These are phyloP conservation scores for Macaria liturata DNA, from an alignment of 2,888 invertebrate genomes.

Conservation along the genomic window DNA sequence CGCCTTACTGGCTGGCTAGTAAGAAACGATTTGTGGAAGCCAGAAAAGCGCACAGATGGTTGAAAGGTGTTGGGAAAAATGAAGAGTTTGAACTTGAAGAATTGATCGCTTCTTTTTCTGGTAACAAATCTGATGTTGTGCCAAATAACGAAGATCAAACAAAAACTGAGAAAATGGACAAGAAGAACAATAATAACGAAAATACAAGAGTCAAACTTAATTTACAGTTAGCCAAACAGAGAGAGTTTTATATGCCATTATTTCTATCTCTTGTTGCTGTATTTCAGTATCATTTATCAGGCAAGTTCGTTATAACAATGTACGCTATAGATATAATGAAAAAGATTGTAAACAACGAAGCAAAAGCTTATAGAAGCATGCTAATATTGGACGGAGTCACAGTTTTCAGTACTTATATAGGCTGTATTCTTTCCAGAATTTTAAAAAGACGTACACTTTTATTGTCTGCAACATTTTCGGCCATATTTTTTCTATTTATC, in stretches of 20 bases:
- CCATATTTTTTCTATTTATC: slow-evolving; percentile 6
- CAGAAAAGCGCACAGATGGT: slow-evolving; percentile 10
- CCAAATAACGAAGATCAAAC: too few species aligned
- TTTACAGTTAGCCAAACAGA: slow-evolving; percentile 1
- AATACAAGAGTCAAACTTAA: background rate
- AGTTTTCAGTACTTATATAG: slow-evolving; percentile 9
- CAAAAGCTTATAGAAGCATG: slow-evolving; percentile 10
- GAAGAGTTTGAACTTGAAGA: slow-evolving; percentile 7
- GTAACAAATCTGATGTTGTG: background rate
- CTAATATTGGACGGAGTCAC: slow-evolving; percentile 12
- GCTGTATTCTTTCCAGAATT: slow-evolving; percentile 1
- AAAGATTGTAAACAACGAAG: slow-evolving; percentile 6
- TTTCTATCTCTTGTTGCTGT: slow-evolving; percentile 9
- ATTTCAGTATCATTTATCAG: slow-evolving; percentile 12
- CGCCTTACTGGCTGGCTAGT: slow-evolving; percentile 11
- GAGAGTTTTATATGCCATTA: slow-evolving; percentile 13
- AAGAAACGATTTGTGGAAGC: slow-evolving; percentile 7
- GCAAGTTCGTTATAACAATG: slow-evolving; percentile 11
- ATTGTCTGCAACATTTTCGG: background rate
- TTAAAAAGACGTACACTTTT: slow-evolving; percentile 8
- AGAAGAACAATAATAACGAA: too few species aligned
- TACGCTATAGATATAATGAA: slow-evolving; percentile 16
- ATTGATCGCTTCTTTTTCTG: slow-evolving; percentile 20
- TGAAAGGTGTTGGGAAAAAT: slow-evolving; percentile 1
- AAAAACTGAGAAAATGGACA: too few species aligned